Base-by-base conservation (phyloP, 2,888 invertebrate genomes). In the Eupithecia subfuscata region DNA sequence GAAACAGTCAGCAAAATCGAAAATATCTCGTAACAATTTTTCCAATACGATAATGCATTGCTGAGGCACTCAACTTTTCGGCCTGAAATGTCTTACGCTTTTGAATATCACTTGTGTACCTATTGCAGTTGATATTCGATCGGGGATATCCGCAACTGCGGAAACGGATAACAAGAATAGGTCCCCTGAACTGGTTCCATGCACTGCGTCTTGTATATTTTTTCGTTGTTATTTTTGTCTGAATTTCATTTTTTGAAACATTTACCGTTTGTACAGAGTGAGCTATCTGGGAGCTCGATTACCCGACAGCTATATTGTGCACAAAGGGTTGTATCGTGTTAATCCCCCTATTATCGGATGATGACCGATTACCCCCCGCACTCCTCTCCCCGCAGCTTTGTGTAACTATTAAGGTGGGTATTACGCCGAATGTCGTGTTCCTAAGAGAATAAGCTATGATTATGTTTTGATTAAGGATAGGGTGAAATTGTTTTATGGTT, bases 271-370 rank as follows among this genome's bases (percentile, higher is more conserved):
- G 12, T 25, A 56, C 11, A 64, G 34, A 67, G 37, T 40, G 34
- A n/a, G n/a, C 11, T 67, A 40, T n/a, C 67, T 34, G 37, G 8
- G 83, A 87, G 25, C 0, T 16, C 4, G 12, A 2, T 3, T n/a
- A 67, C 22, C 18, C 65, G n/a, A 34, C 64, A 12, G 18, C 18
- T 64, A n/a, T 68, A 22, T 68, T 43, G 37, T 40, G 68, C 92
- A 90, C 92, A 94, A 94, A 93, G 94, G 93, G 94, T 93, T 94
- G 89, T 83, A 84, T 87, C 87, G 89, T 86, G 89, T 88, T 93
- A 93, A 94, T 93, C 93, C 92, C 82, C 82, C 90, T 90, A 92
- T 93, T 93, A 93, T 90, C 85, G 89, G 92, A 91, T 92, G 88
- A 91, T 88, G 88, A 89, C 89, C 68, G 68, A 37, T 40, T 77